Percentiles rank a stretch among this genome's conserved stretches.
Conservation (phyloP, 2,113 vertebrate species). For the Sinocyclocheilus maitianheensis region DNA sequence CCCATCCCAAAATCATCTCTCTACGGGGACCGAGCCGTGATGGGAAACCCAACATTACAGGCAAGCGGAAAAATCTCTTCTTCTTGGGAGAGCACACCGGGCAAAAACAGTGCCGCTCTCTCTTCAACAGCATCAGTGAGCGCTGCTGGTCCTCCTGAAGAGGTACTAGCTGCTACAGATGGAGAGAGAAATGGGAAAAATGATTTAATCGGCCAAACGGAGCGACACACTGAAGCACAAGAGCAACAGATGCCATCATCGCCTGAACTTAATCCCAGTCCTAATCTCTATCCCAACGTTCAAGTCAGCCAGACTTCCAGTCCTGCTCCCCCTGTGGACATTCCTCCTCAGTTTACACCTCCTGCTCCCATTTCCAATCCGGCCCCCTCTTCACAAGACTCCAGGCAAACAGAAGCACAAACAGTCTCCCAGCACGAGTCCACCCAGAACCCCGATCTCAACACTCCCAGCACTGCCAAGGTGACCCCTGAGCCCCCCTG, state of each 20-base stretch:
- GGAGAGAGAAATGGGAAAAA: conserved; percentile 16
- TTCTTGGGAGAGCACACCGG: background rate
- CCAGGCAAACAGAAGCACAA: conserved; percentile 46
- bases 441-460: conserved; percentile 51
- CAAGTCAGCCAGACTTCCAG: conserved; percentile 63
- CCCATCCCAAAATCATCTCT: conserved; percentile 68
- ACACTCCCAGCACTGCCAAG: conserved; percentile 23
- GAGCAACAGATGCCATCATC: conserved; percentile 48
- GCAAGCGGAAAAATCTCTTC: background rate
- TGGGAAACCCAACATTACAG: conserved; percentile 39
- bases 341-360: conserved; percentile 44
- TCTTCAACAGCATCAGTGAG: background rate
- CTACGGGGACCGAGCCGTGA: conserved; percentile 67
- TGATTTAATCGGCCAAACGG: background rate
- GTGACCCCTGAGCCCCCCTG: conserved; percentile 52
- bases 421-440: conserved; percentile 42
- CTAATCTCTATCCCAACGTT: conserved; percentile 68
- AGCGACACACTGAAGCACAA: conserved; percentile 38
- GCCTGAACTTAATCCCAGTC: conserved; percentile 62
- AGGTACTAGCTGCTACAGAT: conserved; percentile 23
- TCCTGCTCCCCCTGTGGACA: conserved; percentile 5
- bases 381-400: background rate
- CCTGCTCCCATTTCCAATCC: conserved; percentile 11
- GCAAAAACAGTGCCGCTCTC: background rate
- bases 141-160: conserved; percentile 28